Evolutionary conservation across 2,797 vertebrate species (phyloP), one percentile per base, ranked within the genome.

Genomic region (Molossus molossus): DNA sequence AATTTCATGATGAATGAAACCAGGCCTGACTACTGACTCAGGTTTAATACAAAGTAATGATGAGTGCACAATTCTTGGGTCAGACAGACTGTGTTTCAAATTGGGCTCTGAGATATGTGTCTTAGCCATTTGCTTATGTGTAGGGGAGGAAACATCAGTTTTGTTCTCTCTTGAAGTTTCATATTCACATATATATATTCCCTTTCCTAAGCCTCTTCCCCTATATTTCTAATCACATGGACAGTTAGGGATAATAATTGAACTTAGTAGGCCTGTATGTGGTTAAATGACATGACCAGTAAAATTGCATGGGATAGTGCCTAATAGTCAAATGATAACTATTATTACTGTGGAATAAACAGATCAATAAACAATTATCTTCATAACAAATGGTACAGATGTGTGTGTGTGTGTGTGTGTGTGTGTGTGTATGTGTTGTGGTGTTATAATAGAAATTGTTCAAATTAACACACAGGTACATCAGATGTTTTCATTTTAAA

Each of bases 1-100:
- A n/a, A 76, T 70, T 82, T 91, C 29, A 58, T 20, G 70, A 23
- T 83, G 84, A 83, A 75, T 75, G 58, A 91, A 94, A 14, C 25
- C 8, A 95, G n/a, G n/a, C 10, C 21, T 86, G 25, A 69, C 9
- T 60, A 11, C 17, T 9, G 3, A 81, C 17, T 84, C 7, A 50
- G 3, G 53, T 93, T 83, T 77, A 53, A 62, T 69, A 48, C n/a
- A 83, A 62, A 72, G 15, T 50, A 58, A 18, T 55, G 17, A 12
- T 6, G 53, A 88, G 25, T 45, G 1, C 8, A 69, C 12, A 76
- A 23, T 87, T 29, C 13, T 82, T 70, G 17, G 21, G 7, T 75
- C 70, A 82, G 37, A 73, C 3, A 77, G 25, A 75, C 5, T 37
- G 18, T 45, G 45, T n/a, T 77, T 86, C 73, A 79, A 72, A 55